Evolutionary conservation across 2,888 invertebrate genomes (phyloP), one percentile per base, ranked within the genome.

Genomic region (Drosophila suboccidentalis): DNA sequence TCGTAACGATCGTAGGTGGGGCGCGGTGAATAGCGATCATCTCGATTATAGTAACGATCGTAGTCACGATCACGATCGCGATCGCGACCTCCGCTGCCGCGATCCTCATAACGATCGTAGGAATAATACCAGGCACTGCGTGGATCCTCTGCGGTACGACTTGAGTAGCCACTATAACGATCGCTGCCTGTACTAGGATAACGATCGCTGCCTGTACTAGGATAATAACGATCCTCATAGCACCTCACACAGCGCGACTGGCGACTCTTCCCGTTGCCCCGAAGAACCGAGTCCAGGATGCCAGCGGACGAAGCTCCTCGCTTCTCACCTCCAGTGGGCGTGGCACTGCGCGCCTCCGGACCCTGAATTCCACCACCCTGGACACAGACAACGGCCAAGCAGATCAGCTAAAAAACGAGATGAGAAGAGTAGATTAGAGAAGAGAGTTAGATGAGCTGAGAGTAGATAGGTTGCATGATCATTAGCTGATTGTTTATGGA

Each of bases 171-270:
- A 9, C 84, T 82, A 26, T 76, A 79, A 10, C 66, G 55, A 58
- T 70, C 62, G 19, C 54, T 54, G 4, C 73, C 58, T 15, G 58
- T 71, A 59, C 59, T 54, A 1, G 19, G 11, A 61, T 75, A 92
- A 75, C 91, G 91, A 72, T 92, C 92, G n/a, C n/a, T n/a, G n/a
- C 73, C 58, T 15, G 58, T 71, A 59, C 59, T 54, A 1, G 19
- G 11, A 51, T 78, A 78, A 61, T 75, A 92, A 75, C 91, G 91
- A 72, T 92, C 92, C 68, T 93, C 93, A 51, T 92, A 91, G 76
- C 92, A 92, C 34, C 91, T 87, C 43, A 91, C 91, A 76, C 92
- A 92, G 39, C 92, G 89, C 10, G 91, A 91, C 62, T 92, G 92
- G 3, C 92, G 86, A 60, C 90, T 90, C 75, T 89, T 91, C 26